Evolutionary conservation across 2,797 vertebrate genomes (phyloP).

Genomic region (Siniperca undulata): DNA sequence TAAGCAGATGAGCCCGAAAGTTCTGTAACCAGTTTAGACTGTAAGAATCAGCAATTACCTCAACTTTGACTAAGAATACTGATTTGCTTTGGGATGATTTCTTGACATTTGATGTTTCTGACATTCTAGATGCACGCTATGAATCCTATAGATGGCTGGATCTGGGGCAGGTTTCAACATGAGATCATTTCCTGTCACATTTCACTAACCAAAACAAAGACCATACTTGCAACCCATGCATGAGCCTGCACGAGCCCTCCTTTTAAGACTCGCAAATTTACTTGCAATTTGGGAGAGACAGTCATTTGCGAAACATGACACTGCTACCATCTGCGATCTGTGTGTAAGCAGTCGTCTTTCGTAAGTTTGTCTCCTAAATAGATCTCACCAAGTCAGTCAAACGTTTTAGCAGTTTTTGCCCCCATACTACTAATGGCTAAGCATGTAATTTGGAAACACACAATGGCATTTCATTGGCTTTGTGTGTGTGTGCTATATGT

Average conservation of each 20-base stretch:
- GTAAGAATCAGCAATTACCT: neutral
- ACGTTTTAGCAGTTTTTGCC: neutral
- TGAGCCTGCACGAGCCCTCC: too few species aligned
- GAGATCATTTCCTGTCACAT: constrained; percentile 6
- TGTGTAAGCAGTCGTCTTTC: neutral
- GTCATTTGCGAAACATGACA: constrained; percentile 4
- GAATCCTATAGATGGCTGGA: neutral
- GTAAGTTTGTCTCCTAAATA: neutral
- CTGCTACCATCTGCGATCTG: neutral
- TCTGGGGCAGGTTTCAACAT: neutral
- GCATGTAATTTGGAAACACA: neutral
- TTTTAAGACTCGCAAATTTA: neutral
- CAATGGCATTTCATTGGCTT: neutral
- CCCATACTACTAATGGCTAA: neutral
- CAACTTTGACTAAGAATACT: neutral
- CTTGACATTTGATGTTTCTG: neutral
- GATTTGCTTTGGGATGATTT: neutral
- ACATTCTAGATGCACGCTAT: neutral
- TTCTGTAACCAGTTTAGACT: neutral
- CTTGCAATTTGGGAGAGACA: neutral
- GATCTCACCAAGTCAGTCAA: neutral
- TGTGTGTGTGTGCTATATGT: neutral
- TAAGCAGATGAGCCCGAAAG: neutral
- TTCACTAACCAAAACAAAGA: constrained; percentile 16
- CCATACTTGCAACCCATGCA: neutral